A percentile compares a stretch with the other conserved stretches of the same genome.
phyloP scores from a whole-genome alignment of 2,888 invertebrate species.

The Acronicta leporina region DNA sequence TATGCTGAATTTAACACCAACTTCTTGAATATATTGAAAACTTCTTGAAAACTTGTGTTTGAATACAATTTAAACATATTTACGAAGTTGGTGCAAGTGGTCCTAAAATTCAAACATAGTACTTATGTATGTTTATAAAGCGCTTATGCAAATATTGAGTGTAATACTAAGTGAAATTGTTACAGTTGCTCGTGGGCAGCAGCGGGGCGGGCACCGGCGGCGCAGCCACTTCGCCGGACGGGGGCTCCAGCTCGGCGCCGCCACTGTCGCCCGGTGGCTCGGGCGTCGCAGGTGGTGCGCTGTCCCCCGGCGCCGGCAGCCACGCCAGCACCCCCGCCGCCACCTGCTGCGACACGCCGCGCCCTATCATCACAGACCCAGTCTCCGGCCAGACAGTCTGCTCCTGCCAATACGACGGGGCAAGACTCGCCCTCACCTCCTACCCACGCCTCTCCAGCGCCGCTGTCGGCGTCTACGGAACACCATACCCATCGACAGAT shows the following conservation, averaged over 20 bases:
- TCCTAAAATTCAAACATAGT: too few relatives aligned
- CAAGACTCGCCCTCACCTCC: conserved; percentile 93
- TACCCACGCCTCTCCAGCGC: conserved; percentile 94
- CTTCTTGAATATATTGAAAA: too few relatives aligned
- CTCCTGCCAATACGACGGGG: conserved; percentile 97
- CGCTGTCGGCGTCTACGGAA: conserved; percentile 94
- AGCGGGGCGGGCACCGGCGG: conserved; percentile 93
- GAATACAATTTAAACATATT: too few relatives aligned
- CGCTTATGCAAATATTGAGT: background rate
- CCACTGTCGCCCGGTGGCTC: conserved; percentile 93
- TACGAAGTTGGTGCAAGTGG: too few relatives aligned
- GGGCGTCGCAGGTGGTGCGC: conserved; percentile 88
- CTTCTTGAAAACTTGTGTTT: too few relatives aligned
- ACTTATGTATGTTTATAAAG: background rate
- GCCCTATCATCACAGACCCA: conserved; percentile 97
- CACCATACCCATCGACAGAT: conserved; percentile 96
- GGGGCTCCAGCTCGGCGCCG: conserved; percentile 92
- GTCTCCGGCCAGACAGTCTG: conserved; percentile 97
- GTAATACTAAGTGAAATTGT: conserved; percentile 34
- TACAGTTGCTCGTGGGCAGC: conserved; percentile 92
- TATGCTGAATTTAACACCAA: too few relatives aligned
- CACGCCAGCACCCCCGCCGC: conserved; percentile 87
- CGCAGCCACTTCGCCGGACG: conserved; percentile 93
- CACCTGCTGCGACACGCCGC: conserved; percentile 96
- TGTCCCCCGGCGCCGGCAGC: conserved; percentile 89